These are phyloP conservation scores for Orthonyx spaldingii DNA, from an alignment of 2,113 vertebrate genomes.

Conservation along the genomic window DNA sequence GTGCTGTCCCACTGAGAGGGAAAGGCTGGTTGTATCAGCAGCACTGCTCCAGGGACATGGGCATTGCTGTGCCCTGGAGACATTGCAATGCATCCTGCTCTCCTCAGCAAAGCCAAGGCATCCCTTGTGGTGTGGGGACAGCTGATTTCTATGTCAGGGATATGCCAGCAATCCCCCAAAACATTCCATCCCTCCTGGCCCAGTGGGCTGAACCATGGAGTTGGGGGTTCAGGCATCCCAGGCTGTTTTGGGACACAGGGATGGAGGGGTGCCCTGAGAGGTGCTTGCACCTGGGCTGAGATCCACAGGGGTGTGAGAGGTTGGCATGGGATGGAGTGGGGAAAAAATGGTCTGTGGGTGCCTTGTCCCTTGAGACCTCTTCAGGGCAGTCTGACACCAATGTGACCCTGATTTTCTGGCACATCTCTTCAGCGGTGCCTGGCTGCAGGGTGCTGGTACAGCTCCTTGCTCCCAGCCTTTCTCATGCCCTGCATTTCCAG, in stretches of 20 bases:
- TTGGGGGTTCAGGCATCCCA: fast-evolving
- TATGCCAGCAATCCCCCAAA: neutral
- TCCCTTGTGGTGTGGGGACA: fast-evolving
- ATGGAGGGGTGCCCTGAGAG: neutral
- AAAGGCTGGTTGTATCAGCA: neutral
- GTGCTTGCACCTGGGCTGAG: neutral
- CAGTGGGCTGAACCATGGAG: neutral
- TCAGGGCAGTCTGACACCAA: neutral
- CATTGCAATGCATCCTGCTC: fast-evolving
- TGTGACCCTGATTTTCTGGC: neutral
- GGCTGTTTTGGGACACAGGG: neutral
- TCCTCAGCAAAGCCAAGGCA: neutral
- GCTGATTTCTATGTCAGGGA: neutral
- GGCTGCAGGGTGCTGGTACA: neutral
- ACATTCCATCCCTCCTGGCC: neutral
- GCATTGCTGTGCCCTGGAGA: neutral
- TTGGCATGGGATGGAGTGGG: neutral
- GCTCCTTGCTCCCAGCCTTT: neutral
- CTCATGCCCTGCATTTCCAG: neutral
- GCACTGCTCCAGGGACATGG: fast-evolving
- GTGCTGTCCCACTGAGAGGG: neutral
- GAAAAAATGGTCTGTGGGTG: neutral
- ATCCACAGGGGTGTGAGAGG: fast-evolving
- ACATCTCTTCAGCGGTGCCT: neutral
- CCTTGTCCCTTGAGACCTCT: neutral